A percentile compares a stretch with the other conserved stretches of the same genome.
These are phyloP conservation scores for Apamea crenata DNA, from an alignment of 2,888 invertebrate species.

Conservation along the genomic window DNA sequence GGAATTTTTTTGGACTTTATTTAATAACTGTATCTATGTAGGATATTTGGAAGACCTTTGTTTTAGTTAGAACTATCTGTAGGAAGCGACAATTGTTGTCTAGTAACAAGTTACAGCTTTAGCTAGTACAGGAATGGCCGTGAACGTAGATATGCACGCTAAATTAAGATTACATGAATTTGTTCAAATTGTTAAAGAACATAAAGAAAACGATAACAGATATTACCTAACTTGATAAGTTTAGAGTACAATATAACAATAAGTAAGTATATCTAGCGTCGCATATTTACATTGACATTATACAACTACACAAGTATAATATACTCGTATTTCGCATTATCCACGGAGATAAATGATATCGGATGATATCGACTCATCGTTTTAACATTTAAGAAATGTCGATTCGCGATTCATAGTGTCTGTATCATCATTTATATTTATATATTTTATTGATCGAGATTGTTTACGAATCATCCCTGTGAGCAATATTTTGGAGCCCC, in stretches of 20 bases:
- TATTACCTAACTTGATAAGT: slow-evolving; percentile 7
- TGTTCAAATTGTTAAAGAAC: neutral
- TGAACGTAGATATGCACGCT: slow-evolving; percentile 1
- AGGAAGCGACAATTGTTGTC: slow-evolving; percentile 37
- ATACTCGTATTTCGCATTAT: neutral
- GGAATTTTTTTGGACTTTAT: slow-evolving; percentile 55
- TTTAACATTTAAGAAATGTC: slow-evolving; percentile 14
- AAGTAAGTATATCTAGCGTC: neutral
- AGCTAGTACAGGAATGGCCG: neutral
- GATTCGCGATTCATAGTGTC: neutral
- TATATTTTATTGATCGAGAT: neutral
- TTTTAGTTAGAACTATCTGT: slow-evolving; percentile 14
- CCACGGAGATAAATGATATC: slow-evolving; percentile 14
- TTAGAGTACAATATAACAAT: slow-evolving; percentile 15
- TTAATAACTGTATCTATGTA: slow-evolving; percentile 52
- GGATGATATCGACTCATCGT: slow-evolving; percentile 15
- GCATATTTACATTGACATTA: slow-evolving; percentile 40
- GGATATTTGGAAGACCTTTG: slow-evolving; percentile 40
- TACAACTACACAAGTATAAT: neutral
- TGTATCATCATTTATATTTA: neutral
- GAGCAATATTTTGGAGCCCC: neutral
- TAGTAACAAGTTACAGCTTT: neutral
- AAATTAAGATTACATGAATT: slow-evolving; percentile 20
- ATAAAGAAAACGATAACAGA: slow-evolving; percentile 12
- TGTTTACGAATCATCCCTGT: neutral